phyloP scores from a whole-genome alignment of 2,888 invertebrate species.

The Apomyelois bistriatella region DNA sequence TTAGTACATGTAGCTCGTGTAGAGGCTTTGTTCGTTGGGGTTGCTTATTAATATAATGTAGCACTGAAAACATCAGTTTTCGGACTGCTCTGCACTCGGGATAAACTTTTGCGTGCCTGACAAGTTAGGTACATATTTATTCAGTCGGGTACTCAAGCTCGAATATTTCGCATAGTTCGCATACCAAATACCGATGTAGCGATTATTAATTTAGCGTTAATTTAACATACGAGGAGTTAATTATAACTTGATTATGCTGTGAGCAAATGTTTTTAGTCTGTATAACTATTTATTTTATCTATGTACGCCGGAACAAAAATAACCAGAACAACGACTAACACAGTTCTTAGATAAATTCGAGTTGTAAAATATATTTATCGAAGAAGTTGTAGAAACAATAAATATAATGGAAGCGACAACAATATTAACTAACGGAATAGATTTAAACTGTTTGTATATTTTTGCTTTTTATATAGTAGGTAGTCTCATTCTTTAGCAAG shows the following conservation, averaged over 20 bases:
- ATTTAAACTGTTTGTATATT: too few relatives aligned
- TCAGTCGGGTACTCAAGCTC: constrained; percentile 29
- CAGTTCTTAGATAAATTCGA: too few relatives aligned
- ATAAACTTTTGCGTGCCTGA: constrained; percentile 40
- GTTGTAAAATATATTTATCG: too few relatives aligned
- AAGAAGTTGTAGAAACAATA: too few relatives aligned
- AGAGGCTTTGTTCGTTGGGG: constrained; percentile 18
- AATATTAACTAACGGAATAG: too few relatives aligned
- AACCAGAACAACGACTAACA: neutral
- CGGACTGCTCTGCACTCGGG: constrained; percentile 24
- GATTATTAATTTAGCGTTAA: constrained; percentile 40
- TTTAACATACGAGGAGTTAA: constrained; percentile 36
- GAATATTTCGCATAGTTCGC: constrained; percentile 44
- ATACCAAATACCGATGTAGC: constrained; percentile 32
- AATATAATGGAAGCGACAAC: too few relatives aligned
- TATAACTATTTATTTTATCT: too few relatives aligned
- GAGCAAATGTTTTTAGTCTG: constrained; percentile 21
- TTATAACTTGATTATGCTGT: constrained; percentile 35
- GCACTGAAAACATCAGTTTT: constrained; percentile 32
- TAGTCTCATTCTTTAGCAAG: too few relatives aligned
- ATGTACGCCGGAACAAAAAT: neutral
- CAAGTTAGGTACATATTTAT: constrained; percentile 40
- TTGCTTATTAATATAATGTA: constrained; percentile 11
- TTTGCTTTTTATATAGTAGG: too few relatives aligned
- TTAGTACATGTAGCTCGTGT: constrained; percentile 44